phyloP scores from a whole-genome alignment of 2,888 invertebrate genomes.

The Acrobeloides nanus region DNA sequence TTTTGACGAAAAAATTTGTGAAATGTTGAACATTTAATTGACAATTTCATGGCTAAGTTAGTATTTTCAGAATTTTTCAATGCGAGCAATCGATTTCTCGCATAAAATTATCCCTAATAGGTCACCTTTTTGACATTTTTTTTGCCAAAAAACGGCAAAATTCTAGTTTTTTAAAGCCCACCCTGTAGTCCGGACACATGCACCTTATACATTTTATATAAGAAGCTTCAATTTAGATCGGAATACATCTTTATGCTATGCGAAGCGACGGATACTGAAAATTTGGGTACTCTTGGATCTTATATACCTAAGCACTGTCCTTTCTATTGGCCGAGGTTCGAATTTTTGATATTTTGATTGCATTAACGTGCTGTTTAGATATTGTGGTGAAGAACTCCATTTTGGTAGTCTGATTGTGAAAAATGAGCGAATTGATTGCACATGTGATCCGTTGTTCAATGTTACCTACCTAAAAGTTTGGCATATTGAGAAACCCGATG shows the following conservation, averaged over 20 bases:
- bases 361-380: constrained; percentile 13
- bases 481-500: constrained; percentile 24
- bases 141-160: no score
- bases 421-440: constrained; percentile 17
- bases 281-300: constrained; percentile 11
- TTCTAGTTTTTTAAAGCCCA: no score
- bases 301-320: constrained; percentile 30
- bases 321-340: constrained; percentile 44
- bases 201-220: no score
- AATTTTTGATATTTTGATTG: constrained; percentile 5
- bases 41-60: no score
- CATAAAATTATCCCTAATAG: no score
- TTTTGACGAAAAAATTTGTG: no score
- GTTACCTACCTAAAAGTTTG: constrained; percentile 33
- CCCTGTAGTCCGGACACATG: no score
- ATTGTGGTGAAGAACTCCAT: constrained; percentile 17
- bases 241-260: constrained; percentile 47
- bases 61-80: no score
- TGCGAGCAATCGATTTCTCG: no score
- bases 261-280: constrained; percentile 32
- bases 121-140: no score
- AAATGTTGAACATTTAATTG: no score
- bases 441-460: constrained; percentile 42
- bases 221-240: no score
- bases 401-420: constrained; percentile 27